Conservation (phyloP, 1,140 invertebrate species). For the Ceratoteleas bidentatus region DNA sequence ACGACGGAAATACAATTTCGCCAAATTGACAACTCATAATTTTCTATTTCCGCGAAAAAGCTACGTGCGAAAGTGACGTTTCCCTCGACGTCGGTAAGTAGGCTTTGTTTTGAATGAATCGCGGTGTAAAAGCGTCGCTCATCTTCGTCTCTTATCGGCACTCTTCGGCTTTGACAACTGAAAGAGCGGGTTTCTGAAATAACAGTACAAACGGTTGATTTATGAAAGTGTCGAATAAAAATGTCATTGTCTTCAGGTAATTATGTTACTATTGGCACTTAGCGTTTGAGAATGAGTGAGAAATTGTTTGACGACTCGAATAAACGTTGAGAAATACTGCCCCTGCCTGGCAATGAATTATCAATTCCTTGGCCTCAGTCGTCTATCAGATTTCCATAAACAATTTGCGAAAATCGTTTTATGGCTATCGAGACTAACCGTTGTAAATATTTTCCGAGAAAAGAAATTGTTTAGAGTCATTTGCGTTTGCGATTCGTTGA, state of each 20-base stretch:
- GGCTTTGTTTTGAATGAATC: slow-evolving; percentile 2
- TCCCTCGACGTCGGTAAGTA: background rate
- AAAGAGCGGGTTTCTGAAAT: too few relatives aligned
- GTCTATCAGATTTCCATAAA: background rate
- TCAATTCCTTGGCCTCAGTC: background rate
- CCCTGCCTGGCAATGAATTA: background rate
- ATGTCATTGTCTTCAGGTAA: background rate
- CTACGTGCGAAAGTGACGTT: slow-evolving; percentile 15
- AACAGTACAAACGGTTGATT: background rate
- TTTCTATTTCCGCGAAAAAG: background rate
- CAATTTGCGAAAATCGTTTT: background rate
- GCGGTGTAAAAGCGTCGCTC: background rate
- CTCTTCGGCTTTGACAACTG: too few relatives aligned
- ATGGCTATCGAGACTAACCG: too few relatives aligned
- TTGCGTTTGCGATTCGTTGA: too few relatives aligned
- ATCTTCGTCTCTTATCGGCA: too few relatives aligned
- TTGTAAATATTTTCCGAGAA: too few relatives aligned
- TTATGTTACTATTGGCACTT: background rate
- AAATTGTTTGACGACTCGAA: background rate
- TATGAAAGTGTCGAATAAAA: background rate
- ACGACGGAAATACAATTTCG: slow-evolving; percentile 74
- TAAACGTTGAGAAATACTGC: background rate
- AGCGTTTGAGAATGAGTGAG: background rate
- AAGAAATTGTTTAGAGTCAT: too few relatives aligned
- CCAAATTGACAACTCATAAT: slow-evolving; percentile 75